Evolutionary conservation across 2,113 vertebrate species (phyloP), one percentile per base, ranked within the genome.

Genomic region (Solea solea): DNA sequence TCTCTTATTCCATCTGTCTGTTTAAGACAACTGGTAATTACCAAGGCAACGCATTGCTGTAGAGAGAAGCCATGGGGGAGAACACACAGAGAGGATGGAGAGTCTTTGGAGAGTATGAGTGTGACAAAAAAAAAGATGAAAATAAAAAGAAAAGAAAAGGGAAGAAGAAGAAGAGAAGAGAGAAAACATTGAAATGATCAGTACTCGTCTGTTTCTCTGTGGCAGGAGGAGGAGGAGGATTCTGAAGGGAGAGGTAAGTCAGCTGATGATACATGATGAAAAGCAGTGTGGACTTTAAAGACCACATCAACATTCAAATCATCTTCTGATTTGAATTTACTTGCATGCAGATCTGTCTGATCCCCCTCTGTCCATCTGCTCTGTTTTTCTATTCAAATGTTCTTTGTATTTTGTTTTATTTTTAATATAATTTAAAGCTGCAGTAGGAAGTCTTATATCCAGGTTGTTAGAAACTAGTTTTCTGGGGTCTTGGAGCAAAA

Each of bases 1-100:
- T 93, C 76, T 65, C 80, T 90, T 92, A 92, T 90, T 92, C 91
- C 88, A 92, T 93, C 90, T 93, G 92, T 93, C 92, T 91, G 91
- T 89, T 92, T 92, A 89, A 91, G 92, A 92, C 91, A 91, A 92
- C 90, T 89, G 83, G 87, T 92, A 91, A 94, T 94, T 90, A 92
- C 89, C 89, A 88, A 76, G 88, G 85, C 82, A 91, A 88, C 81
- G 49, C 72, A 80, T 86, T 91, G 87, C 83, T 84, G 81, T 83
- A 72, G 77, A 86, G 61, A 66, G 53, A 82, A 90, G 72, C 76
- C 86, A 88, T 84, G 61, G 72, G 86, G 83, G 88, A 89, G 84
- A 89, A 80, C 76, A 50, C 66, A 76, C 69, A 76, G 54, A 44
- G 66, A 77, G 76, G 78, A 84, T 67, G 72, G 81, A 64, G 82